Conservation (phyloP, 2,113 vertebrate genomes). For the Axis porcinus region DNA sequence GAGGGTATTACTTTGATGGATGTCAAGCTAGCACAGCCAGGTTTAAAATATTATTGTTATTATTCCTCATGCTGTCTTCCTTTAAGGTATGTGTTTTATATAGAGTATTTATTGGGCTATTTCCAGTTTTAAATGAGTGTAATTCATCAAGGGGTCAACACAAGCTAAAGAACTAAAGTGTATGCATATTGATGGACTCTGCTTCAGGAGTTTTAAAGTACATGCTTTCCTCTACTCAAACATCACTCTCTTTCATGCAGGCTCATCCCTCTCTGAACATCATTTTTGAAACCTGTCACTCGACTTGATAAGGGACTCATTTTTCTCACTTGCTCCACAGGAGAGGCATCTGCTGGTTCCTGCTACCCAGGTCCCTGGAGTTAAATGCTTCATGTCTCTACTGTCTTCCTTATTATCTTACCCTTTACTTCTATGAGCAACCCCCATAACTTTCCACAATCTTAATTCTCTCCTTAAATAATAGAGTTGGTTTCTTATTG, state of each 20-base stretch:
- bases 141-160: neutral
- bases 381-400: neutral
- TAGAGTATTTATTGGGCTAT: neutral
- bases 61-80: neutral
- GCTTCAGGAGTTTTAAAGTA: neutral
- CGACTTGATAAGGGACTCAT: neutral
- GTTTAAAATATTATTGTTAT: neutral
- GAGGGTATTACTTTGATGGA: neutral
- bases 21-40: neutral
- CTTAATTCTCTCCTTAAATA: slow-evolving; percentile 31
- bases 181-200: neutral
- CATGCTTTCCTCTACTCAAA: neutral
- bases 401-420: neutral
- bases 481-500: neutral
- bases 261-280: neutral
- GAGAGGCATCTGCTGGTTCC: neutral
- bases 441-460: neutral
- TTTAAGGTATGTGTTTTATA: neutral
- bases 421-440: neutral
- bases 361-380: neutral
- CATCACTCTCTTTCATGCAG: neutral
- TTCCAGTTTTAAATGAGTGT: slow-evolving; percentile 1
- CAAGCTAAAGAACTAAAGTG: neutral
- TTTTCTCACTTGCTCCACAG: neutral
- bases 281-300: slow-evolving; percentile 26